Percentiles rank a stretch among this genome's conserved stretches.
Evolutionary conservation across 2,888 invertebrate species (phyloP).

Genomic region (Lycia hirtaria): DNA sequence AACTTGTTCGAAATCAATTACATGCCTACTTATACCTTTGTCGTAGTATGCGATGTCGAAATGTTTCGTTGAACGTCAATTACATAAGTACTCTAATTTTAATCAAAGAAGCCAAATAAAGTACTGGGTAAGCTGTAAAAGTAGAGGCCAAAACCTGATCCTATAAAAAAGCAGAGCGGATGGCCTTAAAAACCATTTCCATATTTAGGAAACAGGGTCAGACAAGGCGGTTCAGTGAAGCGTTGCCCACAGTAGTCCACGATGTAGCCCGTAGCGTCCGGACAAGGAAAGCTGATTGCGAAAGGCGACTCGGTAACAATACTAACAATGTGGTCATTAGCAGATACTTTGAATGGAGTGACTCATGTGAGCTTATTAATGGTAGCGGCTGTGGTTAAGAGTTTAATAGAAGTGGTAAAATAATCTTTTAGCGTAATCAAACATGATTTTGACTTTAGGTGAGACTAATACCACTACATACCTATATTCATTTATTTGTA

Average conservation of each 20-base stretch:
- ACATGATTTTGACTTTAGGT: neutral
- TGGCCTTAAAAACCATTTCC: constrained; percentile 73
- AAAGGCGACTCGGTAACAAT: constrained; percentile 55
- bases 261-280: constrained; percentile 28
- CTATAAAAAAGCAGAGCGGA: constrained; percentile 49
- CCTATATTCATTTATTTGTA: no score
- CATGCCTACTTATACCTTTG: no score
- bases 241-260: constrained; percentile 41
- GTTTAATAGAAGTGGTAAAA: constrained; percentile 13
- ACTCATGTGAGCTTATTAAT: constrained; percentile 33
- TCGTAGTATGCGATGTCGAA: neutral
- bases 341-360: constrained; percentile 34
- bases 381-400: constrained; percentile 20
- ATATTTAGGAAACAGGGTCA: constrained; percentile 80
- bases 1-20: neutral
- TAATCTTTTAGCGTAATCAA: neutral
- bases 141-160: constrained; percentile 20
- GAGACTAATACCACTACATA: no score
- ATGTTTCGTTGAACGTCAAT: constrained; percentile 4
- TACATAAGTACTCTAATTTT: constrained; percentile 5
- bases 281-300: constrained; percentile 70
- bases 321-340: constrained; percentile 53
- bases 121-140: constrained; percentile 7
- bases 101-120: constrained; percentile 23
- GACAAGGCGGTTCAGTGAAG: constrained; percentile 64